Base-by-base conservation (phyloP, 1,140 invertebrate species). In the Zaprionus davidi region DNA sequence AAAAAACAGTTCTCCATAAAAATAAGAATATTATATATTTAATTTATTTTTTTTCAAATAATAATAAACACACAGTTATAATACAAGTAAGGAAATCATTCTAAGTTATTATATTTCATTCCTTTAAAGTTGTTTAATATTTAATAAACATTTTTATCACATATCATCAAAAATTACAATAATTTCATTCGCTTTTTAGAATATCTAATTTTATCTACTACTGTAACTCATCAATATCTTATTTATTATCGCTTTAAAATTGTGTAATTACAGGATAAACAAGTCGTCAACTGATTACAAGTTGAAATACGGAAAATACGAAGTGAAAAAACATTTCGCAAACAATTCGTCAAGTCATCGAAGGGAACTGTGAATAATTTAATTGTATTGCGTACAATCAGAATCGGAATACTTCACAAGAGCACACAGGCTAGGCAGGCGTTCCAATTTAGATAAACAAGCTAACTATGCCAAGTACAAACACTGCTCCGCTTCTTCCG, bases 401-500 rank as follows among this genome's bases (percentile, higher is more conserved):
- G 9, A 59, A 38, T 51, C 59, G 31, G 13, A 24, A 58, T 49
- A 63, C 13, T 62, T 62, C n/a, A 41, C 24, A 41, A 55, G 34
- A n/a, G 41, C 41, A 17, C 41, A 17, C 3, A 38, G 44, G 17
- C 56, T 15, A 59, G 59, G 28, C 31, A 31, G 34, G 66, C 46
- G 60, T 53, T 76, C 59, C 55, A 65, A 12, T 71, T 71, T 60
- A 59, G 71, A 74, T 74, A 74, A 62, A 62, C 38, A 53, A 6
- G 3, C n/a, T 24, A 76, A 76, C 55, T 71, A 65, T 76, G 73
- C 73, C 73, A 76, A 76, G 55, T 34, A 71, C 68, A 71, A 71
- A 34, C 5, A 5, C 31, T 26, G 46, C 62, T 66, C 38, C 28
- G 28, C 34, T 71, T 65, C 17, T 60, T 66, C 24, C 71, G 46